A percentile compares a stretch with the other conserved stretches of the same genome.
Evolutionary conservation across 35 echinoderm and acorn worm genomes (phyloP).

Genomic region (Lytechinus variegatus): DNA sequence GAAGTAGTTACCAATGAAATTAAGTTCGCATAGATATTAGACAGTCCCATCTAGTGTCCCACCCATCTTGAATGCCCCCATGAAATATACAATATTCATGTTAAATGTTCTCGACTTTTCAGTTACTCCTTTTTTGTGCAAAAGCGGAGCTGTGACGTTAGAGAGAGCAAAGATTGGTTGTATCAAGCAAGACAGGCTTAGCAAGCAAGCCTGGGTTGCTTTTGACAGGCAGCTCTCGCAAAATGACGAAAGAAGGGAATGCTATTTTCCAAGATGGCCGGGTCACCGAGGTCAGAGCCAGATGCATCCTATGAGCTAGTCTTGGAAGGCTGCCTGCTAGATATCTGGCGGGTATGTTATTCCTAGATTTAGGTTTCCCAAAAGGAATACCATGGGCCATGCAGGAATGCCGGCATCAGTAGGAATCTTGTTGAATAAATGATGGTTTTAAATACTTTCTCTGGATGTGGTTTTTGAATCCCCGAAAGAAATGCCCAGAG

Average conservation of each 20-base stretch:
- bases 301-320: slow-evolving; percentile 22
- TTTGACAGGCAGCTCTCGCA: slow-evolving; percentile 30
- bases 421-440: slow-evolving; percentile 1
- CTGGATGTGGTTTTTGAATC: not conserved
- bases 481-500: not conserved
- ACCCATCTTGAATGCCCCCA: not conserved
- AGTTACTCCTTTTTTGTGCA: not conserved
- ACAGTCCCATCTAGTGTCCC: not conserved
- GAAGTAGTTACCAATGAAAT: not conserved
- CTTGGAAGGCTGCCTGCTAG: slow-evolving; percentile 6
- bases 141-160: not conserved
- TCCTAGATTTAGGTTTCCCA: slow-evolving; percentile 22
- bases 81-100: not conserved
- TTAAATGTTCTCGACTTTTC: not conserved
- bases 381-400: not conserved
- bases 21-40: not conserved
- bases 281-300: slow-evolving; percentile 2
- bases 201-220: not conserved
- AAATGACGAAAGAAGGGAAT: slow-evolving; percentile 36
- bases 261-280: slow-evolving; percentile 40
- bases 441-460: slow-evolving; percentile 13
- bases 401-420: not conserved
- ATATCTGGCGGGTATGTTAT: slow-evolving; percentile 32
- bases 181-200: not conserved
- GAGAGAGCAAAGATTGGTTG: not conserved